Conservation (phyloP, 2,797 vertebrate species). For the Naso thynnoides region DNA sequence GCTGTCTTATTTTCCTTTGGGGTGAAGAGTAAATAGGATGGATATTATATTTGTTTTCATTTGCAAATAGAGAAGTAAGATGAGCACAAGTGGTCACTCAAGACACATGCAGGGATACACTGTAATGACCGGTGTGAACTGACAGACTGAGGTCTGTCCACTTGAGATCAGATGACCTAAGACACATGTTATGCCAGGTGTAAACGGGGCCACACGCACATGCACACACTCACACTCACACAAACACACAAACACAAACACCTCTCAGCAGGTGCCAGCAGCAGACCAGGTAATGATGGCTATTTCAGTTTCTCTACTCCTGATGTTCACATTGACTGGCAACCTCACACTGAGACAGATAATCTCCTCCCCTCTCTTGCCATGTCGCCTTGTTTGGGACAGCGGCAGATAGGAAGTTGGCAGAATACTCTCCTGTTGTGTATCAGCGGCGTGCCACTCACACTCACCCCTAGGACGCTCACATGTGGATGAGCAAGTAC, state of each 20-base stretch:
- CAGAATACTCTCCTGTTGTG: conserved; percentile 70
- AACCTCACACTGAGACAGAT: conserved; percentile 76
- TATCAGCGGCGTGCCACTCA: conserved; percentile 62
- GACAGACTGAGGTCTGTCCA: too few relatives aligned
- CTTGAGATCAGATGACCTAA: too few relatives aligned
- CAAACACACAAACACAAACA: conserved; percentile 10
- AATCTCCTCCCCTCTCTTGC: conserved; percentile 56
- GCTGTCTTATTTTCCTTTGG: too few relatives aligned
- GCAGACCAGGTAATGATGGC: conserved; percentile 72
- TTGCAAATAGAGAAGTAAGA: too few relatives aligned
- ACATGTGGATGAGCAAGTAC: conserved; percentile 41
- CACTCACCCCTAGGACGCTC: conserved; percentile 39
- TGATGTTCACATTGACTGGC: conserved; percentile 60
- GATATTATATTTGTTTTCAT: too few relatives aligned
- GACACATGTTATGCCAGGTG: too few relatives aligned
- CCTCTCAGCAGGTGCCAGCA: conserved; percentile 58
- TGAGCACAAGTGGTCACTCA: too few relatives aligned
- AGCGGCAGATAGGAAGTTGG: conserved; percentile 68
- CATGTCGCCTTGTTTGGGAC: conserved; percentile 62
- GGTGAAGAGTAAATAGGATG: too few relatives aligned
- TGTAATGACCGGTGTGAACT: too few relatives aligned
- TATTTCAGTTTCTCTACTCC: conserved; percentile 63
- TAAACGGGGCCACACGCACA: not conserved
- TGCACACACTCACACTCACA: not conserved
- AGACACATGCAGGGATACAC: too few relatives aligned